phyloP scores from a whole-genome alignment of 2,888 invertebrate genomes.

The Chalcis sispes region DNA sequence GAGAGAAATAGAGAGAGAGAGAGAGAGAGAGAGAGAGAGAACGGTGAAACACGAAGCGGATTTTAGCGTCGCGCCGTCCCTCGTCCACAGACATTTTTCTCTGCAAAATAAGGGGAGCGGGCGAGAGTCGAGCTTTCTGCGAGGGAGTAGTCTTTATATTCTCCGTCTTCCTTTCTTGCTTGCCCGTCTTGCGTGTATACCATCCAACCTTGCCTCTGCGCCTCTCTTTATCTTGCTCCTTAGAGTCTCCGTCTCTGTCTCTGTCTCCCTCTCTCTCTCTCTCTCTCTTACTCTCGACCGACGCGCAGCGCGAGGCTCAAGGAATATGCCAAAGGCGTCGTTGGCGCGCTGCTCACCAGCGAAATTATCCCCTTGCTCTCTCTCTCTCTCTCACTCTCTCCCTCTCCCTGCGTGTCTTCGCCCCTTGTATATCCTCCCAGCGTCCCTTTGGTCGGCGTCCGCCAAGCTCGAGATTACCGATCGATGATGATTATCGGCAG shows the following conservation, averaged over 20 bases:
- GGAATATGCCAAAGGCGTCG: conserved; percentile 55
- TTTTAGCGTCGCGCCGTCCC: conserved; percentile 48
- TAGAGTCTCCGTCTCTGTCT: background rate
- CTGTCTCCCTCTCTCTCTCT: background rate
- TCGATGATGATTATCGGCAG: conserved; percentile 56
- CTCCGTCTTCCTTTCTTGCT: conserved; percentile 30
- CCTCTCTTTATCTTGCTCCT: background rate
- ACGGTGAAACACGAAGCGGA: conserved; percentile 51
- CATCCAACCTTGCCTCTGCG: no score
- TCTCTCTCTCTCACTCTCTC: background rate
- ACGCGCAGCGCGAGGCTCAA: conserved; percentile 11
- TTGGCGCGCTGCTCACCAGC: conserved; percentile 44
- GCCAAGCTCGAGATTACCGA: conserved; percentile 52
- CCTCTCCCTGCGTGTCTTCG: background rate
- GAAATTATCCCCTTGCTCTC: conserved; percentile 52
- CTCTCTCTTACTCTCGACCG: background rate
- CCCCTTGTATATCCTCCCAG: background rate
- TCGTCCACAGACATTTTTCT: conserved; percentile 52
- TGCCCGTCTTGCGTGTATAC: conserved; percentile 9
- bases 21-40: conserved; percentile 26
- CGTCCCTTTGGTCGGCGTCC: conserved; percentile 22
- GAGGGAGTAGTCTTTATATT: background rate
- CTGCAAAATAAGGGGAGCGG: conserved; percentile 46
- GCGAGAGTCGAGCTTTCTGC: conserved; percentile 38
- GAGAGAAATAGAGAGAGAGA: conserved; percentile 37